phyloP scores from a whole-genome alignment of 2,888 invertebrate species.

The Aphodius sticticus region DNA sequence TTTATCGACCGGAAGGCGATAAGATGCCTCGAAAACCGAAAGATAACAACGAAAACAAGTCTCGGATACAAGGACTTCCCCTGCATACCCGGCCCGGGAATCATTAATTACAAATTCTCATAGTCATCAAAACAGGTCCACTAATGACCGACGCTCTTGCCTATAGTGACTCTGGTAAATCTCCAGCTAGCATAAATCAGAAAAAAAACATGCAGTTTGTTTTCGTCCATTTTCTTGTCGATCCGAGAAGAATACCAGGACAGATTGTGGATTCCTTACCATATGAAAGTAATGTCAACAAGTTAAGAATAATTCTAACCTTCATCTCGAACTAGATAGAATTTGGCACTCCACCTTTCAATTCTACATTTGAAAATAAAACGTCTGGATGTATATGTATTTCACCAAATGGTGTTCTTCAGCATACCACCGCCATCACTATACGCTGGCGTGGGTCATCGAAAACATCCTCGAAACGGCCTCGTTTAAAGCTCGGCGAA shows the following conservation, averaged over 20 bases:
- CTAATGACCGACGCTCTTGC: background rate
- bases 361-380: too few species aligned
- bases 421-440: too few species aligned
- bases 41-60: background rate
- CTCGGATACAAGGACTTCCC: background rate
- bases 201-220: background rate
- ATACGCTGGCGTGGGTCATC: background rate
- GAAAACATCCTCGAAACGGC: background rate
- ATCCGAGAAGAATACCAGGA: background rate
- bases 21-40: background rate
- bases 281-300: too few species aligned
- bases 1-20: constrained; percentile 4
- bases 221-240: background rate
- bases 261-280: too few species aligned
- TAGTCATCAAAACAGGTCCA: background rate
- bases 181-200: background rate
- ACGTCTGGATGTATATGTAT: too few species aligned
- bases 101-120: background rate
- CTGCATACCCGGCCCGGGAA: background rate
- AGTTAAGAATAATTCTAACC: too few species aligned
- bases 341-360: too few species aligned
- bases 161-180: background rate
- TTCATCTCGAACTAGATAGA: too few species aligned
- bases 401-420: background rate
- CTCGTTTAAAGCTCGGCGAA: background rate